phyloP scores from a whole-genome alignment of 1,140 invertebrate genomes.

The Heliothis virescens region DNA sequence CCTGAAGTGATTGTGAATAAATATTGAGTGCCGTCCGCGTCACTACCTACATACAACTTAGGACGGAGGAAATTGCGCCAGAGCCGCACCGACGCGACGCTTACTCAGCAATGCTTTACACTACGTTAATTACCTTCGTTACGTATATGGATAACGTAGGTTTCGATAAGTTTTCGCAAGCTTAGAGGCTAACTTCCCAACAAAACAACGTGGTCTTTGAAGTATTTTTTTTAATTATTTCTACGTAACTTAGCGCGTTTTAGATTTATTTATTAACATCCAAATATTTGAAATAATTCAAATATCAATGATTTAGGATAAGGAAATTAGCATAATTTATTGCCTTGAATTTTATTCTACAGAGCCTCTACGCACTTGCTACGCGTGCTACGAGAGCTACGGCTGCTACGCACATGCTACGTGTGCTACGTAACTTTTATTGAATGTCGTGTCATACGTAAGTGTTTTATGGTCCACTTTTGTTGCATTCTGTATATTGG shows the following conservation, averaged over 20 bases:
- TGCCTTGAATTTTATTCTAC: neutral
- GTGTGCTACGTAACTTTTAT: neutral
- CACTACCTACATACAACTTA: constrained; percentile 52
- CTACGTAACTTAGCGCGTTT: neutral
- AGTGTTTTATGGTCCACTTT: neutral
- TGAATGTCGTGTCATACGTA: too few species aligned
- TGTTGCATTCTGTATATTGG: too few species aligned
- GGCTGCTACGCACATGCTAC: neutral
- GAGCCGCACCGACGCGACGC: constrained; percentile 52
- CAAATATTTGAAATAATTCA: too few species aligned
- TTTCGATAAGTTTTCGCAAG: neutral
- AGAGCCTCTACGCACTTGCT: neutral
- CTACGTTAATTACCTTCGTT: constrained; percentile 3
- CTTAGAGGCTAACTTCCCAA: too few species aligned
- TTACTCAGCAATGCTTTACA: constrained; percentile 70
- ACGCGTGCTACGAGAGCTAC: constrained; percentile 2
- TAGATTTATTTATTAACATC: too few species aligned
- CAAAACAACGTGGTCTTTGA: neutral
- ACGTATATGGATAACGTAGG: neutral
- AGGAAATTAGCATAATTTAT: too few species aligned
- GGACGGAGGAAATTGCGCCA: constrained; percentile 75
- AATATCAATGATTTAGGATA: too few species aligned
- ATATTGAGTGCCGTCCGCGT: constrained; percentile 73
- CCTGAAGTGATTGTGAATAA: constrained; percentile 71
- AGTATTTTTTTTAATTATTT: neutral